Evolutionary conservation across 2,113 vertebrate genomes (phyloP).

Genomic region (Phalacrocorax carbo): DNA sequence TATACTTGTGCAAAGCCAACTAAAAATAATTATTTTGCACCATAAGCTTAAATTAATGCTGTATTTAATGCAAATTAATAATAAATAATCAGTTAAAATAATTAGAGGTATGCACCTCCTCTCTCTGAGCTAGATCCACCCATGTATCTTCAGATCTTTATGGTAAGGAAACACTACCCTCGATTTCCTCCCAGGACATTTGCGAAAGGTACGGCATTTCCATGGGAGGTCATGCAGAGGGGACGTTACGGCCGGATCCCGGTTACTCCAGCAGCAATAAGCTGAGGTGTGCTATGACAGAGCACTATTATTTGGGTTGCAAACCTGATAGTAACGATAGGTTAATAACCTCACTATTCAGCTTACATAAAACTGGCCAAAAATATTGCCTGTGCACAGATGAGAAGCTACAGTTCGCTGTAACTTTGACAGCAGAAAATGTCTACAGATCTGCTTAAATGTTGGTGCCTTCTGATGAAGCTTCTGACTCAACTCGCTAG

Average conservation of each 20-base stretch:
- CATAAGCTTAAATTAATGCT: background rate
- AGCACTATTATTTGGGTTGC: background rate
- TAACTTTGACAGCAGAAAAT: background rate
- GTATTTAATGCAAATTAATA: background rate
- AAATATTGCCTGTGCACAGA: too few species aligned
- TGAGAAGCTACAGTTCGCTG: background rate
- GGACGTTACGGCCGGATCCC: rapidly evolving
- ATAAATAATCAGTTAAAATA: background rate
- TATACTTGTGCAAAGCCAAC: background rate
- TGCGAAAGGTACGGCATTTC: rapidly evolving
- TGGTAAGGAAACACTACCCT: background rate
- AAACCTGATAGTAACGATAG: background rate
- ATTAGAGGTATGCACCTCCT: background rate
- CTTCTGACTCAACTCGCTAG: background rate
- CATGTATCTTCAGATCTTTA: background rate
- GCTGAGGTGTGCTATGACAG: background rate
- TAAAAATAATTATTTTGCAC: background rate
- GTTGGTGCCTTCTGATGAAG: background rate
- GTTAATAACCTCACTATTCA: background rate
- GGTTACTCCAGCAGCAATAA: background rate
- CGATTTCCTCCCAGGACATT: background rate
- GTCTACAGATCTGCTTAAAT: background rate
- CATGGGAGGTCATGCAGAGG: rapidly evolving
- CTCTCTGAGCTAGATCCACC: background rate
- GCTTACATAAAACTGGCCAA: background rate